phyloP scores from a whole-genome alignment of 2,797 vertebrate species.

The Corythornis leucogaster region DNA sequence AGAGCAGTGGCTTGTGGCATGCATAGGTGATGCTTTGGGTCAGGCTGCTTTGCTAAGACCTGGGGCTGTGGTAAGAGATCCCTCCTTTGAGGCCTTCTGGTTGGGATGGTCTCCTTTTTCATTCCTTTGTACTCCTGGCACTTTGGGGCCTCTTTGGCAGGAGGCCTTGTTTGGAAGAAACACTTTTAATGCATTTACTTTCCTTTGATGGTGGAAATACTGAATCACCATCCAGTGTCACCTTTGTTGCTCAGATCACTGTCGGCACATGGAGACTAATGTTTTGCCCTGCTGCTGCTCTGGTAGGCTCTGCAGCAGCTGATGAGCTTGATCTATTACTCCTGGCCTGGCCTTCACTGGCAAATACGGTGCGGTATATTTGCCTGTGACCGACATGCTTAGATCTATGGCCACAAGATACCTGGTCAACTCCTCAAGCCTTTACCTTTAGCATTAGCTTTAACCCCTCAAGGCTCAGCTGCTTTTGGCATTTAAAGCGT shows the following conservation, averaged over 20 bases:
- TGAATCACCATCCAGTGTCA: neutral
- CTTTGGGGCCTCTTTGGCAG: neutral
- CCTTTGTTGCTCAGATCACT: neutral
- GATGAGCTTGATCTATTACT: conserved; percentile 18
- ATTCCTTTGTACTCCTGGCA: neutral
- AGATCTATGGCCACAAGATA: neutral
- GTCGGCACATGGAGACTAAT: neutral
- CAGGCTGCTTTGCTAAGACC: neutral
- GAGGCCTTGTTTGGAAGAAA: neutral
- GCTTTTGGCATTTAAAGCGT: conserved; percentile 10
- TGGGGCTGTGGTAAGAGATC: neutral
- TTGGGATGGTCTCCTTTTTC: neutral
- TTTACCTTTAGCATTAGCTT: conserved; percentile 46
- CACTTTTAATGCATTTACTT: neutral
- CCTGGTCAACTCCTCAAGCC: conserved; percentile 6
- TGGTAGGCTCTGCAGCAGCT: neutral
- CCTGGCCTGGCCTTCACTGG: neutral
- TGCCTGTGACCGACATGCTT: neutral
- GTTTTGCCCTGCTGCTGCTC: neutral
- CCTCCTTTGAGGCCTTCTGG: neutral
- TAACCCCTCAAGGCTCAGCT: conserved; percentile 46
- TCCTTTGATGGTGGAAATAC: neutral
- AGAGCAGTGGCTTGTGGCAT: rapidly evolving
- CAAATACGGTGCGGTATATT: neutral
- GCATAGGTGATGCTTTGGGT: rapidly evolving